Evolutionary conservation across 2,113 vertebrate genomes (phyloP).

Genomic region (Leucopsar rothschildi): DNA sequence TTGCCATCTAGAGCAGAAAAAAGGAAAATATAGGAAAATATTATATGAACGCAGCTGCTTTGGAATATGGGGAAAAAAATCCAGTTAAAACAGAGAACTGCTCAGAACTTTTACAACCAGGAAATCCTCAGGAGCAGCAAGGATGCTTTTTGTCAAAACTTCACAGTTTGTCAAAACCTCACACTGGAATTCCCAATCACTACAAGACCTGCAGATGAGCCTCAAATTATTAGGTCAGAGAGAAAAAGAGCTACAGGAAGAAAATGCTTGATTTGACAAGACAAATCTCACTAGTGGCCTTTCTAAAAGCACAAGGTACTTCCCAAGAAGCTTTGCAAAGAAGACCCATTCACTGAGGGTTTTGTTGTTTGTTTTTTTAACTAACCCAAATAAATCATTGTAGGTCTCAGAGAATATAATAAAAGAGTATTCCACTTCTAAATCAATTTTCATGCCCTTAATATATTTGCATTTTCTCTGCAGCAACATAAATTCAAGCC

Average conservation of each 20-base stretch:
- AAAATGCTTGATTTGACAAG: background rate
- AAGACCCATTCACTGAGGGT: background rate
- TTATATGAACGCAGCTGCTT: background rate
- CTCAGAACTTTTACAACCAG: background rate
- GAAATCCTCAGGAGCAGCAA: background rate
- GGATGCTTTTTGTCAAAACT: background rate
- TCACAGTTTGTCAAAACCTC: background rate
- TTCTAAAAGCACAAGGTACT: background rate
- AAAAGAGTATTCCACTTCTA: background rate
- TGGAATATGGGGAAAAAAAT: background rate
- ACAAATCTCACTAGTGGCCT: background rate
- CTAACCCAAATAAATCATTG: background rate
- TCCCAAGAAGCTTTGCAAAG: background rate
- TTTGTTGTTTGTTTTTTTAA: background rate
- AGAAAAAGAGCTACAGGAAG: background rate
- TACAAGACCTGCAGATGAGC: background rate
- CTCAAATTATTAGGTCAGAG: background rate
- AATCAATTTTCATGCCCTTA: background rate
- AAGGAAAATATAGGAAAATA: background rate
- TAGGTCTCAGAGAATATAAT: background rate
- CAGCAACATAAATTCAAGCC: background rate
- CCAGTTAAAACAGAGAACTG: background rate
- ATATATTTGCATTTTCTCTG: background rate
- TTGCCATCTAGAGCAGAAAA: conserved; percentile 58
- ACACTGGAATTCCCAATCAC: background rate